Base-by-base conservation (phyloP, 2,113 vertebrate species). In the Onychostruthus taczanowskii region DNA sequence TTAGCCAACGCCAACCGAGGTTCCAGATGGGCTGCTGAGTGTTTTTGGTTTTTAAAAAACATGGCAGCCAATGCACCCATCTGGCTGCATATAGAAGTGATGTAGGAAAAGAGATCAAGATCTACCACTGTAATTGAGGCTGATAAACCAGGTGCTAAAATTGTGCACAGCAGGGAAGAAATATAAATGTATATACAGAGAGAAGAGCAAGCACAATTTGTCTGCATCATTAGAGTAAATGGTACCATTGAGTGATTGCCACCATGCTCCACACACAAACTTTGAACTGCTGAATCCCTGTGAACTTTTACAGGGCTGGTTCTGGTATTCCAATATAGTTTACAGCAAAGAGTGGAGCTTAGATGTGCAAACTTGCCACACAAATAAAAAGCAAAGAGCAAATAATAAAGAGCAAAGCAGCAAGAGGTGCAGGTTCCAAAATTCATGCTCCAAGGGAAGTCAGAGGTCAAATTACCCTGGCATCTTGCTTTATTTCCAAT, bases 41-140 rank as follows among this genome's bases (percentile, higher is more conserved):
- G 95, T 95, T 96, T 97, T 27, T 95, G 94, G 97, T 95, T 97
- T 97, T 97, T 96, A 90, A 95, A 96, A 96, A 90, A 96, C 96
- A 96, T 97, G 96, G 94, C 94, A 97, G 97, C 94, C 96, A 98
- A 97, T 84, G 96, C 58, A 97, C 88, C 97, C 97, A 97, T 97
- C 97, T 97, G 96, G 93, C 94, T 94, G 87, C 94, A 90, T 66
- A 95, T 0, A 97, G 92, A 96, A 97, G 87, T 83, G 93, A 96
- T 78, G 46, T 2, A 75, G 84, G 82, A 83, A 93, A 84, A 86
- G 84, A 93, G 92, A 96, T 86, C 95, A 92, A 97, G 91, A 93
- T 94, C 93, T 66, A 84, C 56, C 66, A 82, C 43, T 90, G 80
- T 96, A 98, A 97, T 52, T 94, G 90, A 96, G 78, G 78, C 89